A percentile compares a stretch with the other conserved stretches of the same genome.
Evolutionary conservation across 2,888 invertebrate genomes (phyloP).

Genomic region (Panorpa germanica): DNA sequence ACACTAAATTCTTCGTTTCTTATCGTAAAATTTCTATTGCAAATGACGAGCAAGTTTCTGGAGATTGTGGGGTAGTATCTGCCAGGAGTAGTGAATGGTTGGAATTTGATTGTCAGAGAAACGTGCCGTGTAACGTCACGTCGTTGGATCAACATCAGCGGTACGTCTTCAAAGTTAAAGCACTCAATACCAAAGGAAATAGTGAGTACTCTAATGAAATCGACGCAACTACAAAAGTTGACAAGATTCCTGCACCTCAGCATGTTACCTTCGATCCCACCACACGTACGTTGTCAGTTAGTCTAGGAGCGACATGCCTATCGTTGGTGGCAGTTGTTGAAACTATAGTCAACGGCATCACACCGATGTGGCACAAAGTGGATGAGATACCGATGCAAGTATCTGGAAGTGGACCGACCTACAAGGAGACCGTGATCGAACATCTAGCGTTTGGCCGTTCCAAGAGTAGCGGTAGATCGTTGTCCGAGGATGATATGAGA

Average conservation of each 20-base stretch:
- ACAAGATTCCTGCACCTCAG: slow-evolving; percentile 61
- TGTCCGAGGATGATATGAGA: slow-evolving; percentile 30
- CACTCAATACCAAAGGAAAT: slow-evolving; percentile 70
- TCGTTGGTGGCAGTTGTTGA: slow-evolving; percentile 60
- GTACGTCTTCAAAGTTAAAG: slow-evolving; percentile 78
- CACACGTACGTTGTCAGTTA: slow-evolving; percentile 55
- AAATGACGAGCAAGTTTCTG: slow-evolving; percentile 36
- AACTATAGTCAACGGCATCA: slow-evolving; percentile 37
- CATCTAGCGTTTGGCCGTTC: slow-evolving; percentile 30
- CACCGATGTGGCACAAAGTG: slow-evolving; percentile 46
- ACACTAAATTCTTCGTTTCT: slow-evolving; percentile 74
- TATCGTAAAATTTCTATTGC: slow-evolving; percentile 48
- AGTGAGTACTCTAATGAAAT: slow-evolving; percentile 78
- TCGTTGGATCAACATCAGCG: slow-evolving; percentile 71
- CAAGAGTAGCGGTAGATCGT: slow-evolving; percentile 27
- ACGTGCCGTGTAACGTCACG: slow-evolving; percentile 77
- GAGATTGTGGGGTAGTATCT: slow-evolving; percentile 37
- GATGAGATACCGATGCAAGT: slow-evolving; percentile 52
- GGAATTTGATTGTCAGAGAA: slow-evolving; percentile 69
- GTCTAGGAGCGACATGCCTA: slow-evolving; percentile 60
- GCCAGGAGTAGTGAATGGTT: slow-evolving; percentile 48
- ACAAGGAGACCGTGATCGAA: slow-evolving; percentile 50
- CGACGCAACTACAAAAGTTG: slow-evolving; percentile 63
- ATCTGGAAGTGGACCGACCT: slow-evolving; percentile 47
- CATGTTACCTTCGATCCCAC: slow-evolving; percentile 69